Evolutionary conservation across 2,797 vertebrate genomes (phyloP).

Genomic region (Brotula barbata): DNA sequence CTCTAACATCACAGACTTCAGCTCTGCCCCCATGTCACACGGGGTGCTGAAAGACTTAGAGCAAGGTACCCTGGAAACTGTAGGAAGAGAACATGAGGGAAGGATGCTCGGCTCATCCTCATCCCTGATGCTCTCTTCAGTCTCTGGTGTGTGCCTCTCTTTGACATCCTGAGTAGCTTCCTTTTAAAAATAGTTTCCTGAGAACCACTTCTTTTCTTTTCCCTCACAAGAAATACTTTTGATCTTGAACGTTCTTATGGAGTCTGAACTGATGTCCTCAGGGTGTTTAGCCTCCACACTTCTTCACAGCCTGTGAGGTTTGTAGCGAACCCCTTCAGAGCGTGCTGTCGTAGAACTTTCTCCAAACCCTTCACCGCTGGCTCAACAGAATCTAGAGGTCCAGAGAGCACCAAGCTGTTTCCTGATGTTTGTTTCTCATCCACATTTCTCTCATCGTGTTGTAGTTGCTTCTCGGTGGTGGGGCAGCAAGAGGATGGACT

Average conservation of each 20-base stretch:
- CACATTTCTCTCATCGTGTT: background rate
- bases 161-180: constrained; percentile 33
- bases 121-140: constrained; percentile 38
- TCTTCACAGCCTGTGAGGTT: constrained; percentile 8
- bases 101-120: constrained; percentile 39
- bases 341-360: constrained; percentile 3
- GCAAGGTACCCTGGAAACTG: constrained; percentile 75
- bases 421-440: background rate
- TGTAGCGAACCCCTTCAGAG: background rate
- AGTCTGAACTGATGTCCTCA: constrained; percentile 22
- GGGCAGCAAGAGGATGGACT: constrained; percentile 93
- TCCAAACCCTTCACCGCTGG: background rate
- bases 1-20: constrained; percentile 59
- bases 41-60: constrained; percentile 69
- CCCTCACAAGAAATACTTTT: background rate
- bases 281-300: constrained; percentile 10
- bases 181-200: no score
- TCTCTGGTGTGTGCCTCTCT: constrained; percentile 26
- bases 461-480: constrained; percentile 91
- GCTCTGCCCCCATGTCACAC: constrained; percentile 63
- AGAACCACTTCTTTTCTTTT: constrained; percentile 11
- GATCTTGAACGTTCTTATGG: constrained; percentile 16
- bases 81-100: constrained; percentile 46
- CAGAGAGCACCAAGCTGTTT: background rate
- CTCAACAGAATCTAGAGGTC: background rate